Evolutionary conservation across 2,113 vertebrate species (phyloP).

Genomic region (Crotophaga sulcirostris): DNA sequence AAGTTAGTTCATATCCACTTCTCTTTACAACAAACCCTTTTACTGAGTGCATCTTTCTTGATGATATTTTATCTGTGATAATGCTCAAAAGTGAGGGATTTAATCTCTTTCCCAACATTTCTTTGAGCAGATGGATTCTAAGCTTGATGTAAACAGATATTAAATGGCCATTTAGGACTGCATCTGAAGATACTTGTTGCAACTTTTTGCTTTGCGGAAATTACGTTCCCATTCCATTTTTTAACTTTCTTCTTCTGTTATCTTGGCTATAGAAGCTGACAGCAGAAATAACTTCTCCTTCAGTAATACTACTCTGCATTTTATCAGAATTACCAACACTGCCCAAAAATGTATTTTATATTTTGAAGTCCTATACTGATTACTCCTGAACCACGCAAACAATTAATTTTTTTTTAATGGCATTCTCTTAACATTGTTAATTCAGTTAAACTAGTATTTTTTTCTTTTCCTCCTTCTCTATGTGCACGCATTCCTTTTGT

Average conservation of each 20-base stretch:
- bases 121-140: not conserved
- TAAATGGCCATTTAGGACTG: not conserved
- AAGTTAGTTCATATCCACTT: not conserved
- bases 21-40: not conserved
- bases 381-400: not conserved
- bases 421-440: not conserved
- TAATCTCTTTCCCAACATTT: not conserved
- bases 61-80: not conserved
- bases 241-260: not conserved
- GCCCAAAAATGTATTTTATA: not conserved
- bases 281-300: not conserved
- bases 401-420: not conserved
- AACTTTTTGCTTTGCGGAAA: not conserved
- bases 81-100: not conserved
- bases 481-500: not conserved
- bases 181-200: not conserved
- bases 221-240: not conserved
- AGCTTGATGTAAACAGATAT: not conserved
- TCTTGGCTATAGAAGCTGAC: not conserved
- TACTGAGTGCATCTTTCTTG: not conserved
- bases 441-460: not conserved
- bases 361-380: not conserved
- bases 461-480: not conserved
- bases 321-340: not conserved
- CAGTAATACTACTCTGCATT: not conserved